Evolutionary conservation across 2,888 invertebrate species (phyloP).

Genomic region (Parnassius mnemosyne): DNA sequence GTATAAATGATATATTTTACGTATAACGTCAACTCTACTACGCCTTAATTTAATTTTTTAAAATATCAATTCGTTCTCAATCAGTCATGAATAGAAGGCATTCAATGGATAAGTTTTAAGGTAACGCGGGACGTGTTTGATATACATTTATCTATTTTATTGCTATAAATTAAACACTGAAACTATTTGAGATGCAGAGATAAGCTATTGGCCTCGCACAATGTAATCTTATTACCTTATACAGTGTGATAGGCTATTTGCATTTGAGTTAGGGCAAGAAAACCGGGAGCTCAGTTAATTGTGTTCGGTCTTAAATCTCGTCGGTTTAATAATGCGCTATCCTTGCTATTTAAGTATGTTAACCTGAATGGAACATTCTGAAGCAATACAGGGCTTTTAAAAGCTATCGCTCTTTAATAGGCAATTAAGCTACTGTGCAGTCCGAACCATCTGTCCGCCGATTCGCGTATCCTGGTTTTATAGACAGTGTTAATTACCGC

Average conservation of each 20-base stretch:
- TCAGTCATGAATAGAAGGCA: conserved; percentile 55
- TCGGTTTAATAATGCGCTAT: conserved; percentile 62
- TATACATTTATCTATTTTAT: conserved; percentile 73
- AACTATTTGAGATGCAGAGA: conserved; percentile 69
- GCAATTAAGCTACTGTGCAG: conserved; percentile 57
- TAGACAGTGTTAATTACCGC: conserved; percentile 14
- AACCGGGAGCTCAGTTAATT: conserved; percentile 60
- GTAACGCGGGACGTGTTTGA: conserved; percentile 71
- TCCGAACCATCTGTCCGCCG: conserved; percentile 27
- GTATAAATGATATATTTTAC: too few relatives aligned
- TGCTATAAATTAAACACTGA: conserved; percentile 75
- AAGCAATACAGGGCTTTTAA: conserved; percentile 53
- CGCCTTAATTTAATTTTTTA: too few relatives aligned
- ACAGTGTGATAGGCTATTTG: conserved; percentile 71
- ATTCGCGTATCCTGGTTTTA: conserved; percentile 16
- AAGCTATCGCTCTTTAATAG: conserved; percentile 64
- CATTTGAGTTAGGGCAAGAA: conserved; percentile 67
- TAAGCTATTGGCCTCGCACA: conserved; percentile 69
- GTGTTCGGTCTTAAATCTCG: conserved; percentile 51
- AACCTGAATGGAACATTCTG: conserved; percentile 54
- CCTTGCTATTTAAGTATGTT: conserved; percentile 72
- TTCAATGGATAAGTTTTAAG: conserved; percentile 39
- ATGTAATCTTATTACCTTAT: conserved; percentile 79
- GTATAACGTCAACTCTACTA: too few relatives aligned
- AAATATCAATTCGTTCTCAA: conserved; percentile 43